phyloP scores from a whole-genome alignment of 2,797 vertebrate species.

The Protonibea diacanthus region DNA sequence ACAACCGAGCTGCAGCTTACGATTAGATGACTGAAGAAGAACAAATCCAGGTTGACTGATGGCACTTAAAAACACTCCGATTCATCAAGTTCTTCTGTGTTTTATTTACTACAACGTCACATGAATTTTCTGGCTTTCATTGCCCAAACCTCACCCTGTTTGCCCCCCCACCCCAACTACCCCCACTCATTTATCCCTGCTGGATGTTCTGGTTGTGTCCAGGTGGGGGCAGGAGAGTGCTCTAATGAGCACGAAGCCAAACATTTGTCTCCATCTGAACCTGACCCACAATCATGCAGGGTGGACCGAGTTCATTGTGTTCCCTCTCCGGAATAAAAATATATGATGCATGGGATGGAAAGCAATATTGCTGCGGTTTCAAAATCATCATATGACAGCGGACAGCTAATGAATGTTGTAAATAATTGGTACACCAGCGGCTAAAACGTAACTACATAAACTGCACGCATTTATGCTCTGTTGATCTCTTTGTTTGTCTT shows the following conservation, averaged over 20 bases:
- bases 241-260: slow-evolving; percentile 62
- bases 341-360: slow-evolving; percentile 13
- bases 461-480: background rate
- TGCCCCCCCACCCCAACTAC: background rate
- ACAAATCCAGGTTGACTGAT: slow-evolving; percentile 5
- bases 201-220: slow-evolving; percentile 69
- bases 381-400: background rate
- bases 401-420: background rate
- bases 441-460: background rate
- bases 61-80: background rate
- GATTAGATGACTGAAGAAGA: background rate
- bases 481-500: background rate
- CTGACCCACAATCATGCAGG: slow-evolving; percentile 63
- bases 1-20: background rate
- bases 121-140: background rate
- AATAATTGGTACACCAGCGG: background rate
- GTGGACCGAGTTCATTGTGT: slow-evolving; percentile 65
- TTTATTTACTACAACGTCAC: slow-evolving; percentile 13
- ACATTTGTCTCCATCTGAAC: slow-evolving; percentile 63
- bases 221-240: slow-evolving; percentile 81
- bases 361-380: slow-evolving; percentile 4
- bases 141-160: slow-evolving; percentile 26
- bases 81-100: background rate
- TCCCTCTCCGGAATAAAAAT: slow-evolving; percentile 37
- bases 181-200: background rate